Conservation (phyloP, 2,797 vertebrate genomes). For the Lates japonicus region DNA sequence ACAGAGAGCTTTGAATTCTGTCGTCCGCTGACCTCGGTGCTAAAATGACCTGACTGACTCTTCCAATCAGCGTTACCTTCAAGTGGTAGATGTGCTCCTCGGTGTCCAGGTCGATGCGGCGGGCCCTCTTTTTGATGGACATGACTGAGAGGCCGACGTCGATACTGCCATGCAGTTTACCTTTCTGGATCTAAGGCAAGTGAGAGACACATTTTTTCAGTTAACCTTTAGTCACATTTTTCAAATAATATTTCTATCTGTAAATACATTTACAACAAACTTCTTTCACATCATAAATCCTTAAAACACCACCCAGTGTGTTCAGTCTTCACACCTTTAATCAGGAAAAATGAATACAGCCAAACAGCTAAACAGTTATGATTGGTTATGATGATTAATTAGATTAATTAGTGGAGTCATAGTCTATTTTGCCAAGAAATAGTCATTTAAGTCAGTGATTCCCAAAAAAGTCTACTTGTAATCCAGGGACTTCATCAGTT, state of each 20-base stretch:
- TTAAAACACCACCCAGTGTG: not conserved
- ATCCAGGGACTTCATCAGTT: too few relatives aligned
- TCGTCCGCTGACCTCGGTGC: not conserved
- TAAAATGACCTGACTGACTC: constrained; percentile 13
- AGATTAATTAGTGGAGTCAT: too few relatives aligned
- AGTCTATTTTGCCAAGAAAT: not conserved
- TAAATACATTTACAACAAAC: not conserved
- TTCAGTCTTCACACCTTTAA: not conserved
- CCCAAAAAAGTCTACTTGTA: too few relatives aligned
- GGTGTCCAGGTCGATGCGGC: constrained; percentile 97
- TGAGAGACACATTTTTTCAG: not conserved
- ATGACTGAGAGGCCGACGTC: constrained; percentile 98
- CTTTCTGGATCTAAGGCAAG: constrained; percentile 94
- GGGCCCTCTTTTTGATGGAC: constrained; percentile 98
- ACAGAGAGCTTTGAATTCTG: not conserved
- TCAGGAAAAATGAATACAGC: not conserved
- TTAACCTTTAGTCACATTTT: not conserved
- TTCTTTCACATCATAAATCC: not conserved
- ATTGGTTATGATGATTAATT: too few relatives aligned
- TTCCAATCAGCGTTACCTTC: constrained; percentile 87
- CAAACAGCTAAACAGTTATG: not conserved
- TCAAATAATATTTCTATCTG: too few relatives aligned
- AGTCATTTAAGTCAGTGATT: not conserved
- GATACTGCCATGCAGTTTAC: constrained; percentile 98
- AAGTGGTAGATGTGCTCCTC: constrained; percentile 99